Evolutionary conservation across 2,797 vertebrate genomes (phyloP).

Genomic region (Periophthalmus magnuspinnatus): DNA sequence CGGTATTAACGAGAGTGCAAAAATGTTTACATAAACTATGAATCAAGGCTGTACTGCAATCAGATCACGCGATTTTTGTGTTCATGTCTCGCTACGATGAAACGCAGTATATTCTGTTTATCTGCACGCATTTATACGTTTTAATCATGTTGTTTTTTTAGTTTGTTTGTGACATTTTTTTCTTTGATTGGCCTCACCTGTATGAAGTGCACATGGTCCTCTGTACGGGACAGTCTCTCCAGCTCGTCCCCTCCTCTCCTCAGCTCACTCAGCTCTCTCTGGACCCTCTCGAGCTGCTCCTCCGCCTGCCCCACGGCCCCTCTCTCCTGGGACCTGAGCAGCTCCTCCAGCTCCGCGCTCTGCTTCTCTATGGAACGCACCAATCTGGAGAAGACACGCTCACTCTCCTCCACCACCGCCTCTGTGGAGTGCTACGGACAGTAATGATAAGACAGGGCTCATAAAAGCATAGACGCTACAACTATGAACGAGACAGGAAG

Average conservation of each 20-base stretch:
- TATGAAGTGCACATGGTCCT: constrained; percentile 74
- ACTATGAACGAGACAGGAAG: neutral
- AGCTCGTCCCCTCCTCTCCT: constrained; percentile 57
- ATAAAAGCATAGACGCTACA: too few relatives aligned
- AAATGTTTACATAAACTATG: too few relatives aligned
- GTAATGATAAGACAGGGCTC: neutral
- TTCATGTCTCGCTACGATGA: neutral
- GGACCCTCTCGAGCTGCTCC: constrained; percentile 66
- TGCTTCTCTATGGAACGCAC: constrained; percentile 77
- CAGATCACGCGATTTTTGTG: neutral
- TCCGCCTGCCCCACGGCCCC: constrained; percentile 62
- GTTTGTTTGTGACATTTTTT: neutral
- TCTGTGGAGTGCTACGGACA: constrained; percentile 70
- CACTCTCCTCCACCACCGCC: constrained; percentile 71
- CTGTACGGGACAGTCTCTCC: constrained; percentile 61
- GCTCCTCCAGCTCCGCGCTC: constrained; percentile 66
- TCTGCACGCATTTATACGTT: neutral
- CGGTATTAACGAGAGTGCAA: too few relatives aligned
- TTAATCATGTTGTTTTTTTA: too few relatives aligned
- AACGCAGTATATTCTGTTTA: neutral
- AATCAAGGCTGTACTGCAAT: too few relatives aligned
- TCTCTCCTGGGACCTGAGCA: constrained; percentile 66
- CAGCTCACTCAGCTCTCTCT: constrained; percentile 55
- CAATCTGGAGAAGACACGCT: constrained; percentile 72
- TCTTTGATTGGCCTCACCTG: constrained; percentile 54